Evolutionary conservation across 2,113 vertebrate genomes (phyloP).

Genomic region (Megaceryle maxima): DNA sequence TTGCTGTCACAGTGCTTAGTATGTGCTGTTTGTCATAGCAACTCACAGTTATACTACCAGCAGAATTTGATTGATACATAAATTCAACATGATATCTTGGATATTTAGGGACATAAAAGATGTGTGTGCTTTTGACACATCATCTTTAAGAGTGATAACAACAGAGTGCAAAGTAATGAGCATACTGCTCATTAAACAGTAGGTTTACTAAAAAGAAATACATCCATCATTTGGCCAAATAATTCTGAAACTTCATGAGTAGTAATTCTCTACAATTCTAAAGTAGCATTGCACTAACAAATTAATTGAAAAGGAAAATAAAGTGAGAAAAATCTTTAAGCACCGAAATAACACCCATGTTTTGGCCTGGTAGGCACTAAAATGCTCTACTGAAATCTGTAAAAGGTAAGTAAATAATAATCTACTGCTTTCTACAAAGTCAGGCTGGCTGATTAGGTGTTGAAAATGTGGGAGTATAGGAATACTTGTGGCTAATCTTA

Average conservation of each 20-base stretch:
- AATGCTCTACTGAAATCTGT: not conserved
- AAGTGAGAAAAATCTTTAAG: not conserved
- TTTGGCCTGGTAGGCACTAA: not conserved
- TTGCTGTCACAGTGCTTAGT: not conserved
- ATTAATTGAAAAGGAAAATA: not conserved
- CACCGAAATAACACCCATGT: not conserved
- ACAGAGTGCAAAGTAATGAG: not conserved
- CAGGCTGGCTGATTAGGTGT: slow-evolving; percentile 45
- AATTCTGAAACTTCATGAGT: not conserved
- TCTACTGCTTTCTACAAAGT: slow-evolving; percentile 23
- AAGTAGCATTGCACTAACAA: not conserved
- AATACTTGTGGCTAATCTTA: slow-evolving; percentile 4
- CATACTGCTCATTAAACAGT: not conserved
- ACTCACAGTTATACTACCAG: not conserved
- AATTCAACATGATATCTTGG: not conserved
- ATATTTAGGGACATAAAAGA: not conserved
- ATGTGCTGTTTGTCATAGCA: not conserved
- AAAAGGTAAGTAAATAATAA: not conserved
- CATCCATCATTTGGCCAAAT: not conserved
- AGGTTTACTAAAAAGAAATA: not conserved
- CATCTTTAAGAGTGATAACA: not conserved
- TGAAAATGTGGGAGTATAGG: slow-evolving; percentile 25
- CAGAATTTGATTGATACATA: not conserved
- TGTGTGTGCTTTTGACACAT: not conserved
- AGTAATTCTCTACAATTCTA: not conserved